Evolutionary conservation across 2,888 invertebrate genomes (phyloP).

Genomic region (Platycnemis pennipes): DNA sequence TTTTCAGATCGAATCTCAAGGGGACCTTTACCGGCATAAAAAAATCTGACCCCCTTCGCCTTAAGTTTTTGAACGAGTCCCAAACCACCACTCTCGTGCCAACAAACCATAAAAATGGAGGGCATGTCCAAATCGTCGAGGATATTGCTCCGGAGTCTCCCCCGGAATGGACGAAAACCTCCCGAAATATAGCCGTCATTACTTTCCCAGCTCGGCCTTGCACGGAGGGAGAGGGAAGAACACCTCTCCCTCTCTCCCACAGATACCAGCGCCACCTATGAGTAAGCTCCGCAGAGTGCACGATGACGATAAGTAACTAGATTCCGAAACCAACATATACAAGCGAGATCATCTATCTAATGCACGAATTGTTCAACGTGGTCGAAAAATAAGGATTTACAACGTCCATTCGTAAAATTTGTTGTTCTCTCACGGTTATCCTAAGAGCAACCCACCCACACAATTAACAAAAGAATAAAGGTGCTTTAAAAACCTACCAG

Average conservation of each 20-base stretch:
- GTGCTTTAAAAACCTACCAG: too few relatives aligned
- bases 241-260: neutral
- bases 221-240: neutral
- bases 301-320: neutral
- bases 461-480: too few relatives aligned
- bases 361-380: too few relatives aligned
- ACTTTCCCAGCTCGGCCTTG: neutral
- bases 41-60: neutral
- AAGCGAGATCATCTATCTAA: neutral
- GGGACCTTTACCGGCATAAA: neutral
- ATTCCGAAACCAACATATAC: neutral
- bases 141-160: neutral
- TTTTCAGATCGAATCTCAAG: neutral
- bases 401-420: too few relatives aligned
- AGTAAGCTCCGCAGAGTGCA: neutral
- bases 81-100: constrained; percentile 47
- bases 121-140: neutral
- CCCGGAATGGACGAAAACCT: neutral
- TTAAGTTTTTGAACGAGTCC: neutral
- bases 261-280: neutral
- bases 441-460: too few relatives aligned
- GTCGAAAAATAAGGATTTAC: too few relatives aligned
- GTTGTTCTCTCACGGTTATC: too few relatives aligned
- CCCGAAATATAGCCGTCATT: constrained; percentile 25
- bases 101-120: constrained; percentile 43